Base-by-base conservation (phyloP, 2,797 vertebrate genomes). In the Chloroceryle amazona region DNA sequence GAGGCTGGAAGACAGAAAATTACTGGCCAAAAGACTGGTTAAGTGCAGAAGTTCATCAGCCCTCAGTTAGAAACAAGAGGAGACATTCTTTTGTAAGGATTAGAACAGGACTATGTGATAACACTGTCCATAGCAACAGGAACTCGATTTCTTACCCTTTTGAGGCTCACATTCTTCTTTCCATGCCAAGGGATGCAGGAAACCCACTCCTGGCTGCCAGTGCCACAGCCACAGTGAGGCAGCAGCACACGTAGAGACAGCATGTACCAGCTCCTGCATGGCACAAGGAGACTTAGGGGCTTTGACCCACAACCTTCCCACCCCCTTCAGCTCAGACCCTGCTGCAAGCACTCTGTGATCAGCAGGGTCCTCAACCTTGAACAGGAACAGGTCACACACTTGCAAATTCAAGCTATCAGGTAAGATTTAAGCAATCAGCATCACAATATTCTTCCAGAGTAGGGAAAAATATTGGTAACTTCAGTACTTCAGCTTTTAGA, bases 381-480 rank as follows among this genome's bases (percentile, higher is more conserved):
- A 46, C 0, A 7, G 13, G 3, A 66, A 63, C 19, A 81, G 10
- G 28, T 60, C 44, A 52, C 21, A 41, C 0, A 0, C 33, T n/a
- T 76, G 6, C 54, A 72, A 63, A 67, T 44, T 26, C 60, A 67
- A 71, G 11, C 28, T 61, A 61, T 42, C 11, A 39, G 15, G 52
- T 57, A 37, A 57, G 47, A 82, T 61, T 61, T 66, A 71, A 46
- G 62, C 44, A 80, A 44, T 28, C 13, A 16, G 63, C 37, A 67
- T 33, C 37, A 87, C 20, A 87, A 41, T 21, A n/a, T 22, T 84
- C 58, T 42, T 86, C 42, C 25, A 71, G 23, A 90, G 47, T 18
- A 57, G 17, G 31, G 6, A 37, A 87, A 87, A 81, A 26, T 31
- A 72, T 13, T 33, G 52, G 37, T 35, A 42, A 62, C 28, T 71